These are phyloP conservation scores for Darevskia nairensis DNA, from an alignment of 2,797 vertebrate species.

Conservation along the genomic window DNA sequence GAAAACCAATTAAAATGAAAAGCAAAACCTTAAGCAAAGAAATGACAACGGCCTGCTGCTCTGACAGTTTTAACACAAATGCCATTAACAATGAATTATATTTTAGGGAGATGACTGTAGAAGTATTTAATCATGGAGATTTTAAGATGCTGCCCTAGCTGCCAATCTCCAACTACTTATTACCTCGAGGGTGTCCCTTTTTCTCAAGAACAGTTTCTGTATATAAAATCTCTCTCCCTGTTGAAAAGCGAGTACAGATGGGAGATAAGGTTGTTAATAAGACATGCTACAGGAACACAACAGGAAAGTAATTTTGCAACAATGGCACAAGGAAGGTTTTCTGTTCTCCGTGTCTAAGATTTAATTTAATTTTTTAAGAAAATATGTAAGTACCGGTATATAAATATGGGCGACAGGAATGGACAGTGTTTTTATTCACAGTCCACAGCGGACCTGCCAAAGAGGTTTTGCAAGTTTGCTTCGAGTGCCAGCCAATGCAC, in stretches of 20 bases:
- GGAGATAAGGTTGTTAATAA: not conserved
- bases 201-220: not conserved
- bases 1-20: not conserved
- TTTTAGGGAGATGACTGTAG: not conserved
- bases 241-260: not conserved
- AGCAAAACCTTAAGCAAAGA: not conserved
- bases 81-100: not conserved
- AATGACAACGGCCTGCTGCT: not conserved
- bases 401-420: not conserved
- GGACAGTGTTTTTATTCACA: not conserved
- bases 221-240: not conserved
- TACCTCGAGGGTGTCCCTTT: not conserved
- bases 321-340: not conserved
- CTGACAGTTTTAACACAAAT: not conserved
- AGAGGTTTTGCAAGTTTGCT: slow-evolving; percentile 55
- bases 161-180: rapidly evolving
- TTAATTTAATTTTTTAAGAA: not conserved
- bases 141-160: not conserved
- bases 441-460: not conserved
- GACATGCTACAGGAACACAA: not conserved
- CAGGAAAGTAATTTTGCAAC: not conserved
- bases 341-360: not conserved
- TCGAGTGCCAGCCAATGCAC: slow-evolving; percentile 4
- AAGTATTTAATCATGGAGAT: not conserved
- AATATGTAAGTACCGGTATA: not conserved